A percentile compares a stretch with the other conserved stretches of the same genome.
Conservation (phyloP, 2,888 invertebrate species). For the Drosophila meridionalis region DNA sequence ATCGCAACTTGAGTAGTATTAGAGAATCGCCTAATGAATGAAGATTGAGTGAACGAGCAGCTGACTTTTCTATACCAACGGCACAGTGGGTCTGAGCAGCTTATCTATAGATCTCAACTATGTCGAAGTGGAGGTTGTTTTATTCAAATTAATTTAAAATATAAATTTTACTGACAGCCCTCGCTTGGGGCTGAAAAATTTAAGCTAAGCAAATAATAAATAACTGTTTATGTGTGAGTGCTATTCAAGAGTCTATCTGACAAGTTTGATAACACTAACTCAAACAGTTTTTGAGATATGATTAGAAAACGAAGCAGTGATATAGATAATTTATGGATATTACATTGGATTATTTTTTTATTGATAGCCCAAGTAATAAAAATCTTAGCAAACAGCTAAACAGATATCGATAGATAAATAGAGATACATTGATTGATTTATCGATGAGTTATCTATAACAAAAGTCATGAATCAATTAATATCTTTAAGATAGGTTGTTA, state of each 20-base stretch:
- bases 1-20: slow-evolving; percentile 12
- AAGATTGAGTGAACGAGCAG: background rate
- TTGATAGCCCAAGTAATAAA: too few species aligned
- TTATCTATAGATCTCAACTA: background rate
- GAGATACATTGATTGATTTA: background rate
- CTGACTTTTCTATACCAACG: slow-evolving; percentile 12
- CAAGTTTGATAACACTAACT: background rate
- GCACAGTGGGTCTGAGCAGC: background rate
- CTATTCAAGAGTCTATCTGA: background rate
- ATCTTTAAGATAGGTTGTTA: too few species aligned
- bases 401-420: too few species aligned
- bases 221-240: background rate
- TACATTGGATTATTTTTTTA: too few species aligned
- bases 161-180: background rate
- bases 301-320: background rate
- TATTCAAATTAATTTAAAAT: background rate
- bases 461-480: too few species aligned
- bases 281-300: background rate
- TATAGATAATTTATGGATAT: background rate
- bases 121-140: background rate
- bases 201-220: background rate
- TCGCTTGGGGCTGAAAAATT: background rate
- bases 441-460: background rate
- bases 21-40: slow-evolving; percentile 2
- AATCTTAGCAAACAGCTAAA: too few species aligned